Evolutionary conservation across 2,888 invertebrate species (phyloP), one percentile per base, ranked within the genome.

Genomic region (Saturnia pavonia): DNA sequence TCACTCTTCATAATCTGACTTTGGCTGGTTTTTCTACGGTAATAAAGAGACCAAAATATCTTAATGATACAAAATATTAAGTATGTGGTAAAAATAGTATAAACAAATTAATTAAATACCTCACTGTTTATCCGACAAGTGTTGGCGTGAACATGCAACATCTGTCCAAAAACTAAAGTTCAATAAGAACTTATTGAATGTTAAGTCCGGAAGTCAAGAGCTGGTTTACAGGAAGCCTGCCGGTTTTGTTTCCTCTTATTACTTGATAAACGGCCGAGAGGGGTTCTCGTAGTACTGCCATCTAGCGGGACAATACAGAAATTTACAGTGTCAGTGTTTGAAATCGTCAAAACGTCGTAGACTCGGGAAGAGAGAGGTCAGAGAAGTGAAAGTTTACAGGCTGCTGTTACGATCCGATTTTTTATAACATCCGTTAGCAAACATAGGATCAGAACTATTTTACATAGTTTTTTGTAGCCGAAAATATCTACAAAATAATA

Each of bases 181-280:
- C 12, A 14, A 16, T 45, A 48, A 48, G 14, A 54, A n/a, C 9
- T 22, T 7, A n/a, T n/a, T 54, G 3, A 1, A 48, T 54, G n/a
- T 54, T 54, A 4, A 54, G 51, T n/a, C 51, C n/a, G n/a, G n/a
- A 54, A 54, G 22, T 16, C 16, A 63, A 16, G 16, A 63, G 19
- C 27, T 63, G 34, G 63, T 63, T 63, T 7, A 16, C 16, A 63
- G 63, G 63, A 63, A 63, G 34, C 63, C 34, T 63, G 63, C 63
- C 34, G 63, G 34, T 63, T 63, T 34, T 16, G 12, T 27, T 34
- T 34, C 34, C 63, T 63, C 14, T 34, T 63, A 8, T 34, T 34
- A 25, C 25, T 51, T 12, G 45, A 48, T 16, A 0, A 16, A 48
- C 48, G 22, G 7, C 7, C 22, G n/a, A 54, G 54, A 22, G 48